Conservation (phyloP, 2,797 vertebrate genomes). For the Gymnoscopelus microlampas region DNA sequence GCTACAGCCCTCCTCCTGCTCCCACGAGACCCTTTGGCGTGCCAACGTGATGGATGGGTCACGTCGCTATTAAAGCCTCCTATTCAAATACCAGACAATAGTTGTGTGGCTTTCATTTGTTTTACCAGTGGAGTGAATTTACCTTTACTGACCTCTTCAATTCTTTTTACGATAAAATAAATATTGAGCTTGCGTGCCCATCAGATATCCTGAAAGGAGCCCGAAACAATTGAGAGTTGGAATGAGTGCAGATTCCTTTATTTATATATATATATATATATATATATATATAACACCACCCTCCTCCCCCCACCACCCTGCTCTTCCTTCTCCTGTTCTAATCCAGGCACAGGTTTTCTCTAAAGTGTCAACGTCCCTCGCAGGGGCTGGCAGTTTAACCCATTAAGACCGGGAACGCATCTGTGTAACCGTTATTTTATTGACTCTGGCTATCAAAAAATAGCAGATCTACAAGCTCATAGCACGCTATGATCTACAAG, state of each 20-base stretch:
- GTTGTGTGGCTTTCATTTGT: neutral
- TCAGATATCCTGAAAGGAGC: conserved; percentile 1
- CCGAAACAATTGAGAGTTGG: neutral
- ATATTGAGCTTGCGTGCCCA: neutral
- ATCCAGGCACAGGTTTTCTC: conserved; percentile 47
- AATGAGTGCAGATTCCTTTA: conserved; percentile 33
- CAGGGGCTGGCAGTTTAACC: conserved; percentile 73
- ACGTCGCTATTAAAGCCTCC: neutral
- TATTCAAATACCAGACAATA: neutral
- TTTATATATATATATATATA: too few relatives aligned
- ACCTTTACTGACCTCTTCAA: neutral
- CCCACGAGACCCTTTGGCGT: neutral
- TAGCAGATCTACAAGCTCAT: too few relatives aligned
- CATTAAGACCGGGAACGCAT: too few relatives aligned
- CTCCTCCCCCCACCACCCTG: neutral
- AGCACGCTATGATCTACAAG: too few relatives aligned
- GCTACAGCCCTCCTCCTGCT: neutral
- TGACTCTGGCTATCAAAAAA: too few relatives aligned
- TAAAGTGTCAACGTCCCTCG: conserved; percentile 57
- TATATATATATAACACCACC: too few relatives aligned
- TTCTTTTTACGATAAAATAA: neutral
- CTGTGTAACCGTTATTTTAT: too few relatives aligned
- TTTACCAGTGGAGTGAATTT: neutral
- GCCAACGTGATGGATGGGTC: conserved; percentile 8
- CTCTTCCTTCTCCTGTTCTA: conserved; percentile 26